Conservation (phyloP, 2,888 invertebrate genomes). For the Fabriciana adippe region DNA sequence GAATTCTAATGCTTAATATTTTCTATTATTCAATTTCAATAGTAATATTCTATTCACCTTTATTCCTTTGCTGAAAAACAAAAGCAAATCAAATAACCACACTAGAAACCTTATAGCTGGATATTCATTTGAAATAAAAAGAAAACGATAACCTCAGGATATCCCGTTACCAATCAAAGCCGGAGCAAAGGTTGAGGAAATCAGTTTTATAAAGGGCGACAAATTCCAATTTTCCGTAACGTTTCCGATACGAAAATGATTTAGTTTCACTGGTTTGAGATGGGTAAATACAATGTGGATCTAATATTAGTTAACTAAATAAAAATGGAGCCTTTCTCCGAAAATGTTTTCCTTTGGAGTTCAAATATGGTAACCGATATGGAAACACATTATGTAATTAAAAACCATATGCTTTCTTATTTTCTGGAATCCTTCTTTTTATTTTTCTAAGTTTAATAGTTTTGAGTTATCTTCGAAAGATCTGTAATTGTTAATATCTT, state of each 20-base stretch:
- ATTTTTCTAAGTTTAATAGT: too few relatives aligned
- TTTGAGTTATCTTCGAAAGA: too few relatives aligned
- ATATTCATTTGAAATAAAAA: slow-evolving; percentile 35
- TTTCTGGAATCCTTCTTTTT: too few relatives aligned
- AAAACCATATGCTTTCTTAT: too few relatives aligned
- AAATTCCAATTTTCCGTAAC: slow-evolving; percentile 55
- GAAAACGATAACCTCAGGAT: slow-evolving; percentile 47
- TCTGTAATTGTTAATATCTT: too few relatives aligned
- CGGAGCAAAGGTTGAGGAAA: slow-evolving; percentile 69
- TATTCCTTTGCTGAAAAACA: slow-evolving; percentile 12
- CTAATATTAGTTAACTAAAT: slow-evolving; percentile 20
- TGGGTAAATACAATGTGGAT: slow-evolving; percentile 26
- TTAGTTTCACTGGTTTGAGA: slow-evolving; percentile 33
- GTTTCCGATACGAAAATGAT: slow-evolving; percentile 39
- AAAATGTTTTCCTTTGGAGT: slow-evolving; percentile 2
- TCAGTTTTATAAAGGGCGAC: slow-evolving; percentile 68
- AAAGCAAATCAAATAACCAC: slow-evolving; percentile 11
- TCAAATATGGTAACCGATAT: neutral
- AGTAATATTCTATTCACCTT: slow-evolving; percentile 5
- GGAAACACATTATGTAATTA: too few relatives aligned
- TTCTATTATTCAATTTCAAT: slow-evolving; percentile 11
- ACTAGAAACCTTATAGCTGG: slow-evolving; percentile 23
- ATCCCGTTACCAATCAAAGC: slow-evolving; percentile 49
- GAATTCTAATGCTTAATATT: neutral
- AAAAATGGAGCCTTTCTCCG: neutral